Conservation (phyloP, 1,140 invertebrate genomes). For the Philopotamus ludificatus region DNA sequence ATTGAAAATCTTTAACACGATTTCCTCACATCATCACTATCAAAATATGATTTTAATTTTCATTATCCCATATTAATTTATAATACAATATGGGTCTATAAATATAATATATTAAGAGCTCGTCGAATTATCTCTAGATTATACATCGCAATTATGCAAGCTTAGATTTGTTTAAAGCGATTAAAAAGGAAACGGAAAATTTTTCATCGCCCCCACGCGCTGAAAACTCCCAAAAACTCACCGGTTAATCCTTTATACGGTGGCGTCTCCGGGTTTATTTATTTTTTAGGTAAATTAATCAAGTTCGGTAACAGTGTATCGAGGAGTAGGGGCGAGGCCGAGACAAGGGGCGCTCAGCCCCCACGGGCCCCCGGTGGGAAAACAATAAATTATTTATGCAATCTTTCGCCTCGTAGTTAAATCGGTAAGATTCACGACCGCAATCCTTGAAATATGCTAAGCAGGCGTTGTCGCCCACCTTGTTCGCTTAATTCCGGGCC, state of each 20-base stretch:
- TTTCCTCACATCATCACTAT: too few relatives aligned
- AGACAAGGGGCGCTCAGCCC: not conserved
- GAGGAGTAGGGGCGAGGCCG: not conserved
- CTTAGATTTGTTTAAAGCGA: too few relatives aligned
- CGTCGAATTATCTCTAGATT: too few relatives aligned
- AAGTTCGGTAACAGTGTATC: slow-evolving; percentile 5
- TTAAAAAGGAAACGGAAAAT: too few relatives aligned
- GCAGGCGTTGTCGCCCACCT: slow-evolving; percentile 38
- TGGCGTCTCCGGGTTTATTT: not conserved
- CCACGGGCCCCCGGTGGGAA: slow-evolving; percentile 11
- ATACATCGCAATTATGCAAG: too few relatives aligned
- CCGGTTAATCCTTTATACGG: not conserved
- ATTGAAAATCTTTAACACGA: too few relatives aligned
- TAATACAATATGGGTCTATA: too few relatives aligned
- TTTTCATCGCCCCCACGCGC: too few relatives aligned
- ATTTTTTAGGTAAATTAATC: slow-evolving; percentile 17
- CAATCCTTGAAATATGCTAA: slow-evolving; percentile 39
- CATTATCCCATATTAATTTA: too few relatives aligned
- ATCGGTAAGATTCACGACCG: slow-evolving; percentile 32
- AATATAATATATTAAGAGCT: too few relatives aligned
- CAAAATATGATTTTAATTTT: too few relatives aligned
- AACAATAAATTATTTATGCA: slow-evolving; percentile 42
- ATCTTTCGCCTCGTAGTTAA: slow-evolving; percentile 28
- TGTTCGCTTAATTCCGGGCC: slow-evolving; percentile 38
- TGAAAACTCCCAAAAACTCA: too few relatives aligned